Evolutionary conservation across 2,113 vertebrate genomes (phyloP).

Genomic region (Gnathonemus longibarbis): DNA sequence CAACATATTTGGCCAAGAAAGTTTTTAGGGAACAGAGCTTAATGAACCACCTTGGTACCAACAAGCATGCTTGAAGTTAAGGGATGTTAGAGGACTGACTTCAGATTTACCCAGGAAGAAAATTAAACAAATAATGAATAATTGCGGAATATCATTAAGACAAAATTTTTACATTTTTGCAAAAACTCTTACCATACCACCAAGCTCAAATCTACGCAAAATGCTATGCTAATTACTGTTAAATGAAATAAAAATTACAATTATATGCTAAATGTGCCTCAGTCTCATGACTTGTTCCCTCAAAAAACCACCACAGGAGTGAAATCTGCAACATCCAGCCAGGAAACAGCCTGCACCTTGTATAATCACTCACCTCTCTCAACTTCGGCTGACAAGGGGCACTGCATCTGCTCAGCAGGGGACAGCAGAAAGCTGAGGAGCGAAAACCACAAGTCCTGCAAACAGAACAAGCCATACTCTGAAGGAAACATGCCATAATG

Average conservation of each 20-base stretch:
- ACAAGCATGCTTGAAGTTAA: background rate
- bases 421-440: constrained; percentile 15
- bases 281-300: background rate
- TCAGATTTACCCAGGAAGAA: background rate
- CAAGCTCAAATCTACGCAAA: background rate
- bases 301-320: background rate
- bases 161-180: background rate
- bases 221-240: background rate
- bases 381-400: background rate
- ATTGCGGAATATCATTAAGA: background rate
- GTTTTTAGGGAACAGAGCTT: background rate
- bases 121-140: background rate
- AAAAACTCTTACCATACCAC: background rate
- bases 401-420: background rate
- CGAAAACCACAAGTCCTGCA: constrained; percentile 22
- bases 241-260: background rate
- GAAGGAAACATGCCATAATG: background rate
- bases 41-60: background rate
- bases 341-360: background rate
- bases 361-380: background rate
- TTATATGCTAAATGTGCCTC: background rate
- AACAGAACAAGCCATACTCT: background rate
- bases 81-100: background rate
- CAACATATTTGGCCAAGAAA: background rate
- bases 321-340: background rate